Evolutionary conservation across 2,113 vertebrate species (phyloP).

Genomic region (Okapia johnstoni): DNA sequence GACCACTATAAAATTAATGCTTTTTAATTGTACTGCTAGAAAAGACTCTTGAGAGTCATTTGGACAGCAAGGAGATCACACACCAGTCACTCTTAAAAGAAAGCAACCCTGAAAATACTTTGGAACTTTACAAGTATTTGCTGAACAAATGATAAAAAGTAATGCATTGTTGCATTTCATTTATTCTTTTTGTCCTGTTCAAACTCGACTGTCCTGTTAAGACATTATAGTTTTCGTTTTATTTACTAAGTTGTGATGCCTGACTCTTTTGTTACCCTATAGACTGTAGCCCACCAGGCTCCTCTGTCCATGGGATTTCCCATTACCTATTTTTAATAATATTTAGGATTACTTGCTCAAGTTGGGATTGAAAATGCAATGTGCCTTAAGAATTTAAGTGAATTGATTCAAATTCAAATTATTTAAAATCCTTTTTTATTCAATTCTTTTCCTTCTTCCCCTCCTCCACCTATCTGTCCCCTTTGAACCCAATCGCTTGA

Average conservation of each 20-base stretch:
- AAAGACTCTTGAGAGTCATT: not conserved
- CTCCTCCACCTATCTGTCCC: not conserved
- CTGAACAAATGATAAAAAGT: not conserved
- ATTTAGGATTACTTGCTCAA: not conserved
- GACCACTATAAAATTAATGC: not conserved
- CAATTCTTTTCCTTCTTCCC: not conserved
- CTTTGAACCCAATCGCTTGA: not conserved
- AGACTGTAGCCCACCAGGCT: not conserved
- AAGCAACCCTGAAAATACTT: not conserved
- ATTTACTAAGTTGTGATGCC: not conserved
- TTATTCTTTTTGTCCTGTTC: not conserved
- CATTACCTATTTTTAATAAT: not conserved
- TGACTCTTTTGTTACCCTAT: not conserved
- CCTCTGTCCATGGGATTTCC: not conserved
- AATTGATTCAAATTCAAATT: not conserved
- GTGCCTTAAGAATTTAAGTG: not conserved
- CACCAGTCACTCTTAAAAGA: not conserved
- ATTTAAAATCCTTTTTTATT: not conserved
- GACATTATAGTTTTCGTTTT: not conserved
- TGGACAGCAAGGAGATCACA: not conserved
- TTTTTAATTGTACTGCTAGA: not conserved
- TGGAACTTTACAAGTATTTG: not conserved
- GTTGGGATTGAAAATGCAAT: not conserved
- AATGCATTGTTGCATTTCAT: not conserved
- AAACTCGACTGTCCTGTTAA: not conserved